A percentile compares a stretch with the other conserved stretches of the same genome.
These are phyloP conservation scores for Pocillopora meandrina DNA, from an alignment of 92 coral and sea anemone species.

Conservation along the genomic window DNA sequence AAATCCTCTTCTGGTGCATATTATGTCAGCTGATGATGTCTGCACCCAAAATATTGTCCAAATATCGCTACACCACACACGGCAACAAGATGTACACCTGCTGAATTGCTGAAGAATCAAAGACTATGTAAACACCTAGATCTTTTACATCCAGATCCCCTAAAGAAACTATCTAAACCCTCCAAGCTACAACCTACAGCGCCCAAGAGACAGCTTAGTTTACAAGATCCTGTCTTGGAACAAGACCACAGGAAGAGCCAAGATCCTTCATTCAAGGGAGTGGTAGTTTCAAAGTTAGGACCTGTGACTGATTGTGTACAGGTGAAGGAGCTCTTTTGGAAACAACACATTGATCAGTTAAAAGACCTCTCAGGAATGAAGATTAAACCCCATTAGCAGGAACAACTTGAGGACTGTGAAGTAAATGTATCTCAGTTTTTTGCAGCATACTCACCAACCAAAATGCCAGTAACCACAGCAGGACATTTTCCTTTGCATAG, in stretches of 20 bases:
- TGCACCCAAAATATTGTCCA: too few species aligned
- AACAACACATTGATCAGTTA: slow-evolving; percentile 51
- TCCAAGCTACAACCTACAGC: slow-evolving; percentile 4
- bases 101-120: slow-evolving; percentile 49
- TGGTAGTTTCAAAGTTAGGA: slow-evolving; percentile 7
- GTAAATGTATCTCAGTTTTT: background rate
- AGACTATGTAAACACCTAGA: slow-evolving; percentile 52
- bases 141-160: slow-evolving; percentile 46
- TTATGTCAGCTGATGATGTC: too few species aligned
- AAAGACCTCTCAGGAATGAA: slow-evolving; percentile 24
- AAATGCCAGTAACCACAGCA: background rate
- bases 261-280: slow-evolving; percentile 41
- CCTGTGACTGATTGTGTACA: slow-evolving; percentile 58
- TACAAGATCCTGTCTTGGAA: slow-evolving; percentile 41
- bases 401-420: background rate
- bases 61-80: slow-evolving; percentile 42
- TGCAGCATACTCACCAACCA: background rate
- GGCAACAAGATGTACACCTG: slow-evolving; percentile 58
- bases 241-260: slow-evolving; percentile 38
- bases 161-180: slow-evolving; percentile 35
- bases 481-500: background rate
- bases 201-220: slow-evolving; percentile 29
- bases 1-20: too few species aligned
- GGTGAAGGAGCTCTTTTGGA: slow-evolving; percentile 51
- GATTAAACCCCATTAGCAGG: background rate